phyloP scores from a whole-genome alignment of 2,888 invertebrate genomes.

The Cheilosia scutellata region DNA sequence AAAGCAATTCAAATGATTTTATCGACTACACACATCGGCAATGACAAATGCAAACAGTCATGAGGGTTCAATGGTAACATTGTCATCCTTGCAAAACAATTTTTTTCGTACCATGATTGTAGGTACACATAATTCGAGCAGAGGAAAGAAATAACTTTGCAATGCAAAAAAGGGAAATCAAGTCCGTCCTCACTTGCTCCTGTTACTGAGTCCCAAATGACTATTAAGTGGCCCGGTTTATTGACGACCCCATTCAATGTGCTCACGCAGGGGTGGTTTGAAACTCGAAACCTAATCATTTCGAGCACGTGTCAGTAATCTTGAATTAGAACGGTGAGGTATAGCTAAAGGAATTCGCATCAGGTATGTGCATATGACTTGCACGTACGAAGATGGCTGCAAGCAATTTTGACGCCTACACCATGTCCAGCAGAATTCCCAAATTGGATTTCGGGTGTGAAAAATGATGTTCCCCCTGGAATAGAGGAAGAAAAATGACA shows the following conservation, averaged over 20 bases:
- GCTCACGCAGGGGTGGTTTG: constrained; percentile 13
- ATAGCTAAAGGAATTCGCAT: constrained; percentile 39
- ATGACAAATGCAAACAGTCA: constrained; percentile 74
- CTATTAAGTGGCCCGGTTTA: constrained; percentile 64
- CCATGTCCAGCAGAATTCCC: constrained; percentile 65
- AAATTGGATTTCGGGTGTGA: constrained; percentile 75
- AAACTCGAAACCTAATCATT: constrained; percentile 67
- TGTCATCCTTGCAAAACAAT: constrained; percentile 18
- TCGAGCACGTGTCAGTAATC: constrained; percentile 68
- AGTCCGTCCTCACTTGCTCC: constrained; percentile 30
- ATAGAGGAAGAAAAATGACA: constrained; percentile 12
- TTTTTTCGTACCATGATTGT: constrained; percentile 1
- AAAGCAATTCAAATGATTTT: constrained; percentile 71
- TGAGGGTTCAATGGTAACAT: constrained; percentile 61
- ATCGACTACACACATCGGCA: constrained; percentile 69
- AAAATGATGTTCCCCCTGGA: constrained; percentile 49
- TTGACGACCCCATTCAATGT: constrained; percentile 44
- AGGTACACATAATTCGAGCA: constrained; percentile 40
- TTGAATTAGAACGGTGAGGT: constrained; percentile 24
- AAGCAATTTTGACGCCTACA: constrained; percentile 62
- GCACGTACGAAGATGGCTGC: constrained; percentile 48
- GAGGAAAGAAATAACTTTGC: constrained; percentile 53
- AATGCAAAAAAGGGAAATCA: constrained; percentile 50
- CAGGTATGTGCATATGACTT: constrained; percentile 59
- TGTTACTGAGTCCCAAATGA: constrained; percentile 51